Evolutionary conservation across 2,113 vertebrate genomes (phyloP), one percentile per base, ranked within the genome.

Genomic region (Calypte anna): DNA sequence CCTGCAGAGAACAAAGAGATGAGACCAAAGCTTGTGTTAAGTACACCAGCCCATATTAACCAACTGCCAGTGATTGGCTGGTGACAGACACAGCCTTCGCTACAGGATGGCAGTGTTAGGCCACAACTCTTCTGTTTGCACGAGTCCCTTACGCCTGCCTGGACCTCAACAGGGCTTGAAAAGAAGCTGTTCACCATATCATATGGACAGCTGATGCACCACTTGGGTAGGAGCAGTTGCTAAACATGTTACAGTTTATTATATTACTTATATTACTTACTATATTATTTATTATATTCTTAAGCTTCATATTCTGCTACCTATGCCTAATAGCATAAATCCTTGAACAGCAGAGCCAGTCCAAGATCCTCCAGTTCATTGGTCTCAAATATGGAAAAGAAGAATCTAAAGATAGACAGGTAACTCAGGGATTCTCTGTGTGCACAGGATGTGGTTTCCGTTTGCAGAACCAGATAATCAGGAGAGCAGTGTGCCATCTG

Each of bases 351-450:
- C 24, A 87, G 27, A 63, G 23, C 12, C 55, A 66, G 14, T 54
- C 30, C 61, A 78, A 81, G 59, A 33, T 15, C 59, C n/a, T 38
- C 20, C 51, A 77, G 67, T 23, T 50, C 21, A 2, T 72, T 67
- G 64, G 58, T 93, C 62, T 93, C 2, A 5, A 57, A 67, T n/a
- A 61, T 15, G 18, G 64, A 67, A 58, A 63, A 74, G n/a, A 54
- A 21, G 16, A 70, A 86, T 72, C 61, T 50, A 63, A 61, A 90
- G 69, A 40, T 0, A 30, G 68, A 87, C 61, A 46, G 58, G 30
- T 97, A 93, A 97, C 91, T 95, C 88, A 84, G 77, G 79, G 90
- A 84, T 94, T 96, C 74, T 95, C 90, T 81, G 46, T 62, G 51
- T 0, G 0, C 73, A 72, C 14, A 40, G 69, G 44, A 94, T 93